Evolutionary conservation across 2,888 invertebrate species (phyloP), one percentile per base, ranked within the genome.

Genomic region (Siphonodentalium dalli): DNA sequence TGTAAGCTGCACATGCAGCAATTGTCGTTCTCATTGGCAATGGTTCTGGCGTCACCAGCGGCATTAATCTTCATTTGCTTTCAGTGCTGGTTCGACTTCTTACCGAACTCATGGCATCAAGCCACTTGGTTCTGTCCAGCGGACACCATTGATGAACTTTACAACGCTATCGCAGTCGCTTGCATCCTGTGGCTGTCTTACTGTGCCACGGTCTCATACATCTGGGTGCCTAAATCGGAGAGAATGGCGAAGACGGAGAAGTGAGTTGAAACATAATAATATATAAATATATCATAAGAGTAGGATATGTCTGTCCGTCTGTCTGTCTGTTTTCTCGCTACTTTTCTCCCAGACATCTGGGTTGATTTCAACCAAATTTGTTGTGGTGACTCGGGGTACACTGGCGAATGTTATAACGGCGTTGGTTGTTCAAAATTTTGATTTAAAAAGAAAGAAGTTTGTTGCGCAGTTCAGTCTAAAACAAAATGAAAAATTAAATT

Each of bases 151-250:
- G 35, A 50, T 8, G 54, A 58, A 7, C 51, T 75, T 26, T 43
- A 68, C 40, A 52, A 71, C 40, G 65, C 67, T 4, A 47, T 75
- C 15, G 65, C 66, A 6, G 66, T 66, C 34, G 70, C 70, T 8
- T 64, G 60, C 8, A 63, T 72, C 9, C 94, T 97, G 93, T 83
- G 96, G 47, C 80, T 96, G 3, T 95, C 95, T 1, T 97, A 98
- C 83, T 92, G 94, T 0, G 97, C 98, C 94, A 91, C 97, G 48
- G 92, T 95, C 0, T 85, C 96, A 54, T 97, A 99, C 75, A 93
- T 98, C 63, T 99, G 97, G 97, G 93, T 92, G 2, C 98, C 98
- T 3, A 94, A 95, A 84, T 93, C 94, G 73, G 97, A 98, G 83
- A 89, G 98, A 85, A 86, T 99, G 74, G 97, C 97, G 0, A 89